phyloP scores from a whole-genome alignment of 2,797 vertebrate species.

The Rhinoraja longicauda region DNA sequence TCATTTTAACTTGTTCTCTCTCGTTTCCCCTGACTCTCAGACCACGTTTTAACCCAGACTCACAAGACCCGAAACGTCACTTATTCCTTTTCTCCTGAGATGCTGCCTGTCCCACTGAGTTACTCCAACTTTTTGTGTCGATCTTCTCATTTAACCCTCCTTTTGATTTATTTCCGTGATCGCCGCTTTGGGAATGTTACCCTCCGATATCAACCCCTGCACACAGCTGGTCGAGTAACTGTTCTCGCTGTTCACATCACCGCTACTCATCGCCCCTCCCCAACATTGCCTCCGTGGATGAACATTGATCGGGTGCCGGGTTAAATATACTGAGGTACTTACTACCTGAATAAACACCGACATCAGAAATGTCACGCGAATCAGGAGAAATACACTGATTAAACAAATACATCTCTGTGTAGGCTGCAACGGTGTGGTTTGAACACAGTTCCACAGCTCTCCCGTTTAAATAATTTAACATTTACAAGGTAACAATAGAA shows the following conservation, averaged over 20 bases:
- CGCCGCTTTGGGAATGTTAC: neutral
- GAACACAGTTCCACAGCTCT: neutral
- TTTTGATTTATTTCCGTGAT: neutral
- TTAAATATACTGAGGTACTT: neutral
- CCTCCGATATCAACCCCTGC: neutral
- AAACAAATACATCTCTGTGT: neutral
- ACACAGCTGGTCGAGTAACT: neutral
- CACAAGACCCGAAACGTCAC: too few relatives aligned
- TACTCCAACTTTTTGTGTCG: too few relatives aligned
- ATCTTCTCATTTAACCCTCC: neutral
- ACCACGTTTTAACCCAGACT: too few relatives aligned
- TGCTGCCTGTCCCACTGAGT: too few relatives aligned
- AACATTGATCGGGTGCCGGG: neutral
- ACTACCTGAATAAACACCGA: neutral
- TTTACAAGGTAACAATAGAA: neutral
- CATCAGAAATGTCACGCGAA: neutral
- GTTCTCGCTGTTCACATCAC: too few relatives aligned
- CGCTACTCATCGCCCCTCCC: too few relatives aligned
- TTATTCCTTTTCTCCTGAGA: too few relatives aligned
- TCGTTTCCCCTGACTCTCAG: too few relatives aligned
- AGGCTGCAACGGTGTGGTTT: neutral
- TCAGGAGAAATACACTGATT: neutral
- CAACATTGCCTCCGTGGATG: too few relatives aligned
- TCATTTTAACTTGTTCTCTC: too few relatives aligned
- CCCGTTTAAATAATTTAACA: neutral